A percentile compares a stretch with the other conserved stretches of the same genome.
Evolutionary conservation across 2,888 invertebrate genomes (phyloP).

Genomic region (Protula sp.): DNA sequence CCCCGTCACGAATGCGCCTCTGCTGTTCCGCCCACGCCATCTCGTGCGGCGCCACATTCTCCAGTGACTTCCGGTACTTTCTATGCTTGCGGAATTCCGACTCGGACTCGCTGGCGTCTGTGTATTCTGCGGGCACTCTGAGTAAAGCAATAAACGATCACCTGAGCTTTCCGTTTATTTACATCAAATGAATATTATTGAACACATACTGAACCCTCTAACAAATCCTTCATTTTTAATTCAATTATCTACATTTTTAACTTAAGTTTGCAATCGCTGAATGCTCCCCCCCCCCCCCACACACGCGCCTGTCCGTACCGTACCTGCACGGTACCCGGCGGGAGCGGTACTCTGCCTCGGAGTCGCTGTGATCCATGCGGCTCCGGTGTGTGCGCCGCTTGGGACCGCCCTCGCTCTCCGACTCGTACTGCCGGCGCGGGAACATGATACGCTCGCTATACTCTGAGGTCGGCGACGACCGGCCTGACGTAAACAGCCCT

Average conservation of each 20-base stretch:
- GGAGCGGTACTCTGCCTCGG: not conserved
- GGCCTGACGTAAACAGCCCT: conserved; percentile 49
- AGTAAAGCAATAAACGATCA: too few relatives aligned
- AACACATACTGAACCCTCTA: too few relatives aligned
- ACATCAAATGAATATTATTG: too few relatives aligned
- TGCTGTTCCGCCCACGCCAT: conserved; percentile 17
- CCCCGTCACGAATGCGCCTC: conserved; percentile 8
- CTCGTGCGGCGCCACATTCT: conserved; percentile 14
- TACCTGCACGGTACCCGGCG: too few relatives aligned
- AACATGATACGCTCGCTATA: conserved; percentile 42
- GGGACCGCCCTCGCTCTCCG: conserved; percentile 7
- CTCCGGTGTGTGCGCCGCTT: conserved; percentile 5
- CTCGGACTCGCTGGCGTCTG: conserved; percentile 14
- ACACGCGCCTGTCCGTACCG: too few relatives aligned
- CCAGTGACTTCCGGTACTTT: conserved; percentile 12
- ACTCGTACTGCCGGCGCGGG: conserved; percentile 14
- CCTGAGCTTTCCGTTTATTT: too few relatives aligned
- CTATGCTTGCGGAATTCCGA: conserved; percentile 3
- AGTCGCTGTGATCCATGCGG: not conserved
- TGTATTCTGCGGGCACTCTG: conserved; percentile 3
- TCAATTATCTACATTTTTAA: too few relatives aligned
- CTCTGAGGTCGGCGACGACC: conserved; percentile 44
- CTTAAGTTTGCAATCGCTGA: too few relatives aligned
- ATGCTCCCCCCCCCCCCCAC: too few relatives aligned
- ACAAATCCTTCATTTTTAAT: too few relatives aligned